Percentiles rank a stretch among this genome's conserved stretches.
phyloP scores from a whole-genome alignment of 1,140 invertebrate species.

The Drosophila varians region DNA sequence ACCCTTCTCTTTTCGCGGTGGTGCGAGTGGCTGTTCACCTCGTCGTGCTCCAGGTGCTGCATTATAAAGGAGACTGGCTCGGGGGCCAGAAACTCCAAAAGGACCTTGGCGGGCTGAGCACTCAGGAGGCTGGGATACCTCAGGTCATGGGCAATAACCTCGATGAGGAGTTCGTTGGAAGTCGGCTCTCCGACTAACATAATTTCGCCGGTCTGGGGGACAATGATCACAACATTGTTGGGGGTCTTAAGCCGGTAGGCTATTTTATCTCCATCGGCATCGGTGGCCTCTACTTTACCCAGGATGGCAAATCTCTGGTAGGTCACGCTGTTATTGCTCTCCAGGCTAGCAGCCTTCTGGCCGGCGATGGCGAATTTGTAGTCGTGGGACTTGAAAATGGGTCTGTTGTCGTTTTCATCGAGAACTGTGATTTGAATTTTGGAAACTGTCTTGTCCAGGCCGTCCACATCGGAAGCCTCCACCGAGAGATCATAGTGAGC shows the following conservation, averaged over 20 bases:
- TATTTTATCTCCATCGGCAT: conserved; percentile 94
- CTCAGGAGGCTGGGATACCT: conserved; percentile 88
- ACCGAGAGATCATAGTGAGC: conserved; percentile 89
- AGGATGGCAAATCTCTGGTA: conserved; percentile 91
- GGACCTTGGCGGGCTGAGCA: conserved; percentile 88
- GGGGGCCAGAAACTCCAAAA: conserved; percentile 89
- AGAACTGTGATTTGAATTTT: conserved; percentile 89
- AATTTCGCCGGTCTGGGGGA: conserved; percentile 95
- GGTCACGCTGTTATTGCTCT: conserved; percentile 84
- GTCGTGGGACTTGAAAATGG: conserved; percentile 89
- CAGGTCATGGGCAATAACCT: conserved; percentile 92
- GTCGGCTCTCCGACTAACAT: conserved; percentile 91
- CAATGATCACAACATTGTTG: conserved; percentile 92
- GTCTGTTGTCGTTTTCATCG: conserved; percentile 96
- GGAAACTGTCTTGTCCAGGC: conserved; percentile 89
- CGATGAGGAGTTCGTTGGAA: conserved; percentile 87
- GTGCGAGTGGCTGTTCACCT: conserved; percentile 85
- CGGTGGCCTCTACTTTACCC: conserved; percentile 91
- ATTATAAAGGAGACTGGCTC: conserved; percentile 83
- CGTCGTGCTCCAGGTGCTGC: conserved; percentile 84
- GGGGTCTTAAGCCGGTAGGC: conserved; percentile 92
- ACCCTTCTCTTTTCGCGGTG: conserved; percentile 92
- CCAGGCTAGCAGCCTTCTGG: conserved; percentile 84
- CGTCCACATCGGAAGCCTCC: conserved; percentile 89
- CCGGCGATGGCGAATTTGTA: conserved; percentile 91